Evolutionary conservation across 1,140 invertebrate species (phyloP), one percentile per base, ranked within the genome.

Genomic region (Papilio helenus): DNA sequence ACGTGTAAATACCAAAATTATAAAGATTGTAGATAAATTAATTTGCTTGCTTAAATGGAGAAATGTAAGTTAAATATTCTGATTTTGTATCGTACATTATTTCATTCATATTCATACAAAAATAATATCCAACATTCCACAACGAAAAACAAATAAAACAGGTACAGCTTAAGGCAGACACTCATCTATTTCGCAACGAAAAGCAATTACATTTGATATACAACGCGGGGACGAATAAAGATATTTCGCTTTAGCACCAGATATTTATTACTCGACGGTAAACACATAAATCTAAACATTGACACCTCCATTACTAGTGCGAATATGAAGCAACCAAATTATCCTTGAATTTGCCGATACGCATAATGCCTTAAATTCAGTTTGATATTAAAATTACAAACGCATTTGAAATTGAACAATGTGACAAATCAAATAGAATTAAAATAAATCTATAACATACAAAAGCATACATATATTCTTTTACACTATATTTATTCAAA

Each of bases 161-260:
- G 29, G 3, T 34, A 29, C 61, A 68, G 61, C 61, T 68, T 68
- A 68, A 29, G 26, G 26, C 82, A 79, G 77, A 79, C 61, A 42
- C 73, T 73, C 72, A 61, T 73, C 68, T 55, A 81, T 79, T 76
- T 83, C 80, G 84, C 79, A 83, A 73, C 55, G 76, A 83, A 83
- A 86, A 82, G 80, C 87, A 87, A 87, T 87, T 86, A 87, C 81
- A 80, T 85, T 85, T 89, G 89, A 90, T 89, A 87, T 89, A 90
- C 85, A 85, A 82, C 84, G 16, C 34, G 51, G 51, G 65, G 55
- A 84, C 80, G 82, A 83, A 87, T 87, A 84, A 85, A 84, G 84
- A 85, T 84, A 82, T 85, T 81, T 77, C 72, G 82, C 76, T 20
- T 58, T 34, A 42, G 72, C 79, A 77, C 78, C 83, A 46, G 79